These are phyloP conservation scores for Peromyscus polionotus DNA, from an alignment of 2,113 vertebrate species.

Conservation along the genomic window DNA sequence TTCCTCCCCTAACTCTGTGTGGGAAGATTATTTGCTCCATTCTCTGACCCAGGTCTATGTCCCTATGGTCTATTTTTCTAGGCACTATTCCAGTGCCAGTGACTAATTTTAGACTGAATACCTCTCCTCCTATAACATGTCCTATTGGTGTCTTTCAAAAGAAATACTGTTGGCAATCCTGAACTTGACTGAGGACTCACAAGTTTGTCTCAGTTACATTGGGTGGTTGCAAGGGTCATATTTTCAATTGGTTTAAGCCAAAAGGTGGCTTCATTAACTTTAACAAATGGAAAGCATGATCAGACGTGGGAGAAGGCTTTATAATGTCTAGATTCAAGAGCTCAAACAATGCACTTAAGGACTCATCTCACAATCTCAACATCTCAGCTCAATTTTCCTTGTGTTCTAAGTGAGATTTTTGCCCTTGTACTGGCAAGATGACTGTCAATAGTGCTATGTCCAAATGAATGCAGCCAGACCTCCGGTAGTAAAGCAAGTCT, in stretches of 20 bases:
- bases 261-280: neutral
- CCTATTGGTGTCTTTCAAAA: neutral
- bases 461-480: neutral
- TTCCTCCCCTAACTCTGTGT: neutral
- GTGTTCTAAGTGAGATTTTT: neutral
- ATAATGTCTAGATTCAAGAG: neutral
- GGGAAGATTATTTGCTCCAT: rapidly evolving
- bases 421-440: neutral
- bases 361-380: neutral
- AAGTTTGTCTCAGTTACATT: neutral
- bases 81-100: neutral
- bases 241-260: neutral
- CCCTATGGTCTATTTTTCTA: neutral
- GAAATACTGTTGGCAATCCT: neutral
- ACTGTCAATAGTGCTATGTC: neutral
- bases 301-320: neutral
- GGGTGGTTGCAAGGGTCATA: neutral
- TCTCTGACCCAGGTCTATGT: neutral
- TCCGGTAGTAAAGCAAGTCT: neutral
- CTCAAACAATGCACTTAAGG: neutral
- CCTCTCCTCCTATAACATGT: neutral
- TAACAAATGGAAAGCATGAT: neutral
- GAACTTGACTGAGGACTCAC: neutral
- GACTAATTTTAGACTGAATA: neutral
- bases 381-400: neutral